Percentiles rank a stretch among this genome's conserved stretches.
These are phyloP conservation scores for Penelope pileata DNA, from an alignment of 2,113 vertebrate genomes.

Conservation along the genomic window DNA sequence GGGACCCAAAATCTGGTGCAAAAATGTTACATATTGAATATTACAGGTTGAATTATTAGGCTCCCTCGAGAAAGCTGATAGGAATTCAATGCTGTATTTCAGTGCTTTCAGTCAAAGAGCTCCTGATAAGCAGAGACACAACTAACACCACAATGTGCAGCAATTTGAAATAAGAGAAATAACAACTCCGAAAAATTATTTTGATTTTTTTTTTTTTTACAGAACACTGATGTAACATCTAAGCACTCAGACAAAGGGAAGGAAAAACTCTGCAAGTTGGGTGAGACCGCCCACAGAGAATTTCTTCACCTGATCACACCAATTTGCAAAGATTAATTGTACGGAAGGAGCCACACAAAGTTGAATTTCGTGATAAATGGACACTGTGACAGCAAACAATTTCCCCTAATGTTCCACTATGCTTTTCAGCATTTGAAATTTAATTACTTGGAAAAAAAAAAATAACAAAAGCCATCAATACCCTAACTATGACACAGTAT, in stretches of 20 bases:
- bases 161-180: background rate
- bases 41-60: background rate
- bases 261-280: background rate
- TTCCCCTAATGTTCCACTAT: constrained; percentile 49
- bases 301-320: constrained; percentile 24
- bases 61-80: background rate
- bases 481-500: constrained; percentile 17
- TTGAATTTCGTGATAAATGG: constrained; percentile 18
- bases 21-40: background rate
- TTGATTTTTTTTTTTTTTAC: background rate
- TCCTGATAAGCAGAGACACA: background rate
- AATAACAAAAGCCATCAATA: background rate
- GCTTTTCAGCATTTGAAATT: constrained; percentile 58
- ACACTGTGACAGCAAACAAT: background rate
- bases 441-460: constrained; percentile 62
- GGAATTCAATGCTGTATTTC: background rate
- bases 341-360: background rate
- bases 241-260: background rate
- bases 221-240: background rate
- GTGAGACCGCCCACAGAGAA: background rate
- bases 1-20: background rate
- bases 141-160: background rate
- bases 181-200: background rate
- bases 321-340: constrained; percentile 24
- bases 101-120: background rate